These are phyloP conservation scores for Rhombomys opimus DNA, from an alignment of 2,113 vertebrate genomes.

Conservation along the genomic window DNA sequence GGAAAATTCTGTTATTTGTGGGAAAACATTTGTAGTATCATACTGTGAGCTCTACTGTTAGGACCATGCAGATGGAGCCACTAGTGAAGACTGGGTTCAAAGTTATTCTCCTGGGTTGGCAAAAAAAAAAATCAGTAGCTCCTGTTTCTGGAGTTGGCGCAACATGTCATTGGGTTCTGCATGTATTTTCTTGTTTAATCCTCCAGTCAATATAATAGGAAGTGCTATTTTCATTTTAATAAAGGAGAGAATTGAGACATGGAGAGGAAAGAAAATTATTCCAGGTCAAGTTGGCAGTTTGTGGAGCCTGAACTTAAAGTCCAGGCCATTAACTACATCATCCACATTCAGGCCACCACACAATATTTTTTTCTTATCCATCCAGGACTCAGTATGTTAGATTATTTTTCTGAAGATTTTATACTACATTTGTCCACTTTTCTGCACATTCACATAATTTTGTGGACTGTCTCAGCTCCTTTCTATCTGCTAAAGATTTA, in stretches of 20 bases:
- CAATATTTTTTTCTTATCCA: background rate
- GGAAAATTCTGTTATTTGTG: background rate
- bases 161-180: rapidly evolving
- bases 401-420: background rate
- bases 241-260: constrained; percentile 13
- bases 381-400: background rate
- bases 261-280: background rate
- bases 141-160: background rate
- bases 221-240: background rate
- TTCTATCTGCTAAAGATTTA: background rate
- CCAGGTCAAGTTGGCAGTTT: background rate
- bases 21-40: background rate
- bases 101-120: background rate
- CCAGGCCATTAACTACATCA: background rate
- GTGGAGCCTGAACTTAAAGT: background rate
- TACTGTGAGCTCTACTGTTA: background rate
- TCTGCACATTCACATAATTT: background rate
- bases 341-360: background rate
- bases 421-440: background rate
- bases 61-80: background rate
- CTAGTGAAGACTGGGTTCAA: background rate
- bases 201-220: background rate
- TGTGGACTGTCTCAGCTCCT: background rate
- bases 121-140: background rate
- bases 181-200: background rate